Base-by-base conservation (phyloP, 2,797 vertebrate genomes). In the Heterohyrax brucei region DNA sequence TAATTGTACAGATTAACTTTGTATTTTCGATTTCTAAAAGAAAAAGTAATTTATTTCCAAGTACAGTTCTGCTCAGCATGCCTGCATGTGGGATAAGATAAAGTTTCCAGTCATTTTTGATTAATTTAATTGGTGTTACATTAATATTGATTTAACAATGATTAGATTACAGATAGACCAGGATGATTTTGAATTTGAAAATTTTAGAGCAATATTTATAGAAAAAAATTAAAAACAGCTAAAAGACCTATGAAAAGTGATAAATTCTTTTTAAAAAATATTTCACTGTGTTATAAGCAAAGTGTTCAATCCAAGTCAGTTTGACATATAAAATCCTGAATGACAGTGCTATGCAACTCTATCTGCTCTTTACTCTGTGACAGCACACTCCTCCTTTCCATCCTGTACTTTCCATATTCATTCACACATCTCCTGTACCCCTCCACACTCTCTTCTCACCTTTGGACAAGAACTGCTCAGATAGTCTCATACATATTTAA, bases 71-170 rank as follows among this genome's bases (percentile, higher is more conserved):
- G 33, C 19, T 1, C 64, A 10, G 3, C 76, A 66, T 44, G 14
- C 59, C 77, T 44, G 0, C 44, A 70, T 62, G 7, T 21, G 48
- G 5, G 22, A 53, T 79, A 91, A 84, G 13, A 90, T 87, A 59
- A 83, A 61, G 2, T 44, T n/a, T 87, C 12, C 46, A 50, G 39
- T 48, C 28, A 44, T 61, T 39, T 90, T 82, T 68, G 13, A 70
- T 62, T 91, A 83, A 33, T 12, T 80, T 39, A 21, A 48, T 22
- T 44, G 16, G 7, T 7, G 2, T n/a, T 64, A 24, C 18, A 78
- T 79, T 90, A 80, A 76, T 76, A 92, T 33, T 66, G 8, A 91
- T 62, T 94, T 94, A 72, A 24, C 4, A 93, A 82, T 79, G 83
- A 33, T 39, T 64, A 62, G 7, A 19, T 22, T 46, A 75, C 21